Evolutionary conservation across 2,113 vertebrate genomes (phyloP).

Genomic region (Saiga tatarica): DNA sequence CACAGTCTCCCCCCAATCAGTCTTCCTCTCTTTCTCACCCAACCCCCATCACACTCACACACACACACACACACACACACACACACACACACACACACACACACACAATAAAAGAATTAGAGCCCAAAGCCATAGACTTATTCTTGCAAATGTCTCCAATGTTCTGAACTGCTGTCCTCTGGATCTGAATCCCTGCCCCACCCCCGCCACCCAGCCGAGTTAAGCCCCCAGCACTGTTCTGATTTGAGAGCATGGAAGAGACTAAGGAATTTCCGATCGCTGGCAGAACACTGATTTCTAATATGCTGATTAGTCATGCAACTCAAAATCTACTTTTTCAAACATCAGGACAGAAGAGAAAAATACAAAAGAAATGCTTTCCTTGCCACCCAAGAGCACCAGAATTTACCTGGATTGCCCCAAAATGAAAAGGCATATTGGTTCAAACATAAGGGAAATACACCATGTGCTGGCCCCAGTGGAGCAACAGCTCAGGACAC

Average conservation of each 20-base stretch:
- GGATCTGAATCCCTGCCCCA: neutral
- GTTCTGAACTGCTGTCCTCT: neutral
- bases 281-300: slow-evolving; percentile 34
- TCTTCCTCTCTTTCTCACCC: neutral
- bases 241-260: neutral
- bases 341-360: neutral
- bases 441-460: slow-evolving; percentile 22
- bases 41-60: neutral
- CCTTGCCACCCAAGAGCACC: neutral
- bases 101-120: neutral
- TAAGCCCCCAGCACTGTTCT: neutral
- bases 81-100: neutral
- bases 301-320: neutral
- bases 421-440: neutral
- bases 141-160: neutral
- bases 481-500: slow-evolving; percentile 22
- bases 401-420: slow-evolving; percentile 26
- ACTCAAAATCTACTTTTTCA: slow-evolving; percentile 26
- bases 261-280: neutral
- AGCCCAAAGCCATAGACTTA: neutral
- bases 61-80: neutral
- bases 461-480: neutral
- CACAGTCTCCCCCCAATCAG: neutral
- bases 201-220: neutral
- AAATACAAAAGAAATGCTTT: neutral